Percentiles rank a stretch among this genome's conserved stretches.
Conservation (phyloP, 2,797 vertebrate genomes). For the Champsocephalus gunnari region DNA sequence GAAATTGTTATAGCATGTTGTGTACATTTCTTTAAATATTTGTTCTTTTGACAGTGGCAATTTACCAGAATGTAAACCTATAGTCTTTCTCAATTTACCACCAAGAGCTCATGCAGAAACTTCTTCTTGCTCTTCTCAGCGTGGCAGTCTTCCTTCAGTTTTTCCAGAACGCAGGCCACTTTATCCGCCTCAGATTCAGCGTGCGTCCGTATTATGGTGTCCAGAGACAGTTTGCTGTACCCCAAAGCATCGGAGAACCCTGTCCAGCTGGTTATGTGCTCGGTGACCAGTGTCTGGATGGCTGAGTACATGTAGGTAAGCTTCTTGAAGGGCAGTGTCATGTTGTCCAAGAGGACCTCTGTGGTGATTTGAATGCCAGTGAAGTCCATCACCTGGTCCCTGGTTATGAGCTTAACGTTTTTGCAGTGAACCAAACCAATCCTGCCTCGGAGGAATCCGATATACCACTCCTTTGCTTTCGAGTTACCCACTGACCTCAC, state of each 20-base stretch:
- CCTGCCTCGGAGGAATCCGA: constrained; percentile 91
- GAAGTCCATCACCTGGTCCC: constrained; percentile 91
- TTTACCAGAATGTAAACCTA: not conserved
- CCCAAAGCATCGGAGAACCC: constrained; percentile 89
- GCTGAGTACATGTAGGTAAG: constrained; percentile 96
- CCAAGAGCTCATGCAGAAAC: constrained; percentile 94
- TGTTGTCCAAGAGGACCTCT: constrained; percentile 89
- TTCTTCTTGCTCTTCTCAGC: constrained; percentile 86
- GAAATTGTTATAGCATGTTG: too few species aligned
- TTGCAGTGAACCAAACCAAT: constrained; percentile 94
- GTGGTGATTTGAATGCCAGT: constrained; percentile 86
- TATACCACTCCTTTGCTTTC: constrained; percentile 96
- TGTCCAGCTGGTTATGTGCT: constrained; percentile 91
- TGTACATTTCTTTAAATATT: not conserved
- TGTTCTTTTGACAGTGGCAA: not conserved
- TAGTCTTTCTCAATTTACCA: constrained; percentile 82
- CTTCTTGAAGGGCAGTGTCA: constrained; percentile 92
- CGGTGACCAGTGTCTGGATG: constrained; percentile 91
- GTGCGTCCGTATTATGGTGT: constrained; percentile 82
- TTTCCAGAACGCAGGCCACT: constrained; percentile 92
- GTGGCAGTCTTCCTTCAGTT: constrained; percentile 97
- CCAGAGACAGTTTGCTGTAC: constrained; percentile 85
- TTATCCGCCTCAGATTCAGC: constrained; percentile 90
- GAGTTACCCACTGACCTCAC: constrained; percentile 92
- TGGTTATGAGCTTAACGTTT: constrained; percentile 93